Evolutionary conservation across 2,797 vertebrate genomes (phyloP), one percentile per base, ranked within the genome.

Genomic region (Leptatherina wallacei): DNA sequence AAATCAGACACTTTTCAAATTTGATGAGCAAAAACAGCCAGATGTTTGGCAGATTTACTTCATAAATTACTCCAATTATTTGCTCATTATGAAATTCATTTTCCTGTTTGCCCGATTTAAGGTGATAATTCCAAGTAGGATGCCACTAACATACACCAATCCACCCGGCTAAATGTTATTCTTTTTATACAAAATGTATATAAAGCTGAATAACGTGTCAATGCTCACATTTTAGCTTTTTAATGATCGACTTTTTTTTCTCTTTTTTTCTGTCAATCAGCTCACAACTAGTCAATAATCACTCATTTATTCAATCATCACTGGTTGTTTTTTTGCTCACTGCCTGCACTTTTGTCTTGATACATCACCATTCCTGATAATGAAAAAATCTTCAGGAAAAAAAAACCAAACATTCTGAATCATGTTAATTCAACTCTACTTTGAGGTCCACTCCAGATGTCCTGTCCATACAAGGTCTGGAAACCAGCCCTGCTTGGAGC

Each of bases 381-480:
- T 71, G 78, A 74, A 66, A 47, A 56, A 47, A 8, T 38, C 44
- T 8, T 10, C 42, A 44, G 12, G 2, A 27, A 16, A 6, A 13
- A 49, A 62, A 78, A 27, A 27, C n/a, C n/a, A 59, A 7, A 49
- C 0, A 36, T 11, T 2, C 49, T 1, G 8, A 51, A 32, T 61
- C 35, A 59, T 8, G 18, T 32, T 55, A 65, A 51, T 22, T 70
- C 61, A 51, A 42, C 63, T 51, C 44, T 20, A 14, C 40, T 36
- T 52, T 51, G 6, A 32, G 36, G 18, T 57, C 57, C 65, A 16
- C 62, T 55, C 14, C 12, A 2, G 64, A 51, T 36, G 32, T 35
- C 24, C 22, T 74, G 60, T 77, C 90, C 89, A 72, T 89, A 91
- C 83, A 90, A 84, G 90, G 91, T 44, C 77, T 88, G 86, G 90